Conservation (phyloP, 1,140 invertebrate species). For the Homarus americanus region DNA sequence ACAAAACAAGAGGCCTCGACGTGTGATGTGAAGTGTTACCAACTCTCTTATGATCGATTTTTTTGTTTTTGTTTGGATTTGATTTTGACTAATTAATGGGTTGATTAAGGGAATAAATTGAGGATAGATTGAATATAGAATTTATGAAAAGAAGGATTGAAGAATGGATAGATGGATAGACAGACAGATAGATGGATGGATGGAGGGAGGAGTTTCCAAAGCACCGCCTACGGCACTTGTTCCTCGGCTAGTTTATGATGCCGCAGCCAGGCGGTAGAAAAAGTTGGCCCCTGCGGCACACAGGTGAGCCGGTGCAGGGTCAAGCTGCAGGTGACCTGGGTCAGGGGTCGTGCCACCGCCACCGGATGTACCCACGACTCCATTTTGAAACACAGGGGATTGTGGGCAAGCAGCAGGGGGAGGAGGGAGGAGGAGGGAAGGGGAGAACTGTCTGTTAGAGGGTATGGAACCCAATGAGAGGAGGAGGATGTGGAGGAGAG, state of each 20-base stretch:
- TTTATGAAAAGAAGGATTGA: not conserved
- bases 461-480: too few relatives aligned
- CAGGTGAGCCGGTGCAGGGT: not conserved
- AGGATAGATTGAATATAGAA: too few relatives aligned
- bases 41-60: too few relatives aligned
- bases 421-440: not conserved
- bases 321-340: slow-evolving; percentile 17
- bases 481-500: too few relatives aligned
- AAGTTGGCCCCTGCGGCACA: too few relatives aligned
- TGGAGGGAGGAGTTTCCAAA: not conserved
- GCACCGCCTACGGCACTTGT: too few relatives aligned
- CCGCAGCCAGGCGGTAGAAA: too few relatives aligned
- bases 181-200: not conserved
- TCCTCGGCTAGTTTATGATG: too few relatives aligned
- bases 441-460: not conserved
- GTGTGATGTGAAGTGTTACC: not conserved
- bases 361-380: slow-evolving; percentile 15
- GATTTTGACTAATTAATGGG: too few relatives aligned
- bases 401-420: not conserved
- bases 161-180: not conserved
- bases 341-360: slow-evolving; percentile 3
- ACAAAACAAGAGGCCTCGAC: not conserved
- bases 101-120: too few relatives aligned
- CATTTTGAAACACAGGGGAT: slow-evolving; percentile 21
- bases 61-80: too few relatives aligned